Evolutionary conservation across 2,888 invertebrate species (phyloP).

Genomic region (Patella pellucida): DNA sequence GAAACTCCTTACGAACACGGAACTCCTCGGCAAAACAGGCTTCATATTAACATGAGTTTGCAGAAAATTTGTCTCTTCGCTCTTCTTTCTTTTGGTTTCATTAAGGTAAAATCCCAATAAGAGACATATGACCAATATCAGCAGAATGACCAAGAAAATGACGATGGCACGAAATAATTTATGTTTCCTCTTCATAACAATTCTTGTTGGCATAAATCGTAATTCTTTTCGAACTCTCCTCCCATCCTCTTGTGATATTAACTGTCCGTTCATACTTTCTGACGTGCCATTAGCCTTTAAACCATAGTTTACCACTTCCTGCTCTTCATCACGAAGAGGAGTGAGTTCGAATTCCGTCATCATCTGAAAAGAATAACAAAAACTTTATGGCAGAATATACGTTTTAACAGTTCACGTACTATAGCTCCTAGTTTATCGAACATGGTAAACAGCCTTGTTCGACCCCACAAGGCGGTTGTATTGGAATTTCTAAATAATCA

Average conservation of each 20-base stretch:
- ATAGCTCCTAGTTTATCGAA: too few relatives aligned
- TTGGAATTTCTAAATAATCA: too few relatives aligned
- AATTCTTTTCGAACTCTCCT: background rate
- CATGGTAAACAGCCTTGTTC: too few relatives aligned
- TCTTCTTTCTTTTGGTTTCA: background rate
- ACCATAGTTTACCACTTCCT: background rate
- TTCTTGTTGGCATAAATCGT: background rate
- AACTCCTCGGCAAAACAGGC: background rate
- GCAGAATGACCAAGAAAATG: background rate
- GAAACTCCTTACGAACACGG: background rate
- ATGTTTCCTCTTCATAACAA: background rate
- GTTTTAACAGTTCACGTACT: too few relatives aligned
- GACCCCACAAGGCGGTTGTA: too few relatives aligned
- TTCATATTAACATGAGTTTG: background rate
- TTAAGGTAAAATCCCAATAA: background rate
- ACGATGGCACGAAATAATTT: background rate
- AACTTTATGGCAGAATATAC: too few relatives aligned
- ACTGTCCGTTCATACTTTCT: background rate
- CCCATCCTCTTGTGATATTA: background rate
- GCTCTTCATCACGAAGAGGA: background rate
- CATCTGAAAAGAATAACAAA: background rate
- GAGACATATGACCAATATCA: background rate
- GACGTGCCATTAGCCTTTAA: background rate
- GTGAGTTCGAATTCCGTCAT: background rate
- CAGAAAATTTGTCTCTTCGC: background rate